A percentile compares a stretch with the other conserved stretches of the same genome.
Evolutionary conservation across 1,140 invertebrate species (phyloP).

Genomic region (Solenopsis fugax): DNA sequence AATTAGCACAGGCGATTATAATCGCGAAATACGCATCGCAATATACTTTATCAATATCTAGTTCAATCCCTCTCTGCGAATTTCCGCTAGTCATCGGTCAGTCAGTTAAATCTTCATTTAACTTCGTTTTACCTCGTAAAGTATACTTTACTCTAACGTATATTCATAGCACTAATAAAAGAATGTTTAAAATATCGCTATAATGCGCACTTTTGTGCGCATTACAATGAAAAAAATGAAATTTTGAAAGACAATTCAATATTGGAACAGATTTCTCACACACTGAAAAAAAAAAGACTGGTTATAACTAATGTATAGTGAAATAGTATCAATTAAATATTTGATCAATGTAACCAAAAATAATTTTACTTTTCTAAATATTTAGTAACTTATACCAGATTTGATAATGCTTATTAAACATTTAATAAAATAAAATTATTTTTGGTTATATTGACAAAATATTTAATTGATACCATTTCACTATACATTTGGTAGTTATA

Average conservation of each 20-base stretch:
- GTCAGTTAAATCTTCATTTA: constrained; percentile 6
- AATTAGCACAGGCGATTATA: constrained; percentile 22
- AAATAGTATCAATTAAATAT: too few relatives aligned
- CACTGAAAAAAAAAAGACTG: too few relatives aligned
- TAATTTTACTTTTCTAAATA: too few relatives aligned
- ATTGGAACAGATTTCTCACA: background rate
- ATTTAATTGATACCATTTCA: too few relatives aligned
- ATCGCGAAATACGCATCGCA: background rate
- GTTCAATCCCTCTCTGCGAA: background rate
- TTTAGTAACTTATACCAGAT: too few relatives aligned
- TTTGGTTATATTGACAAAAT: too few relatives aligned
- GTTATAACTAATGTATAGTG: too few relatives aligned
- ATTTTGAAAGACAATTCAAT: background rate
- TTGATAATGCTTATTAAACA: too few relatives aligned
- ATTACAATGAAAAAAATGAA: background rate
- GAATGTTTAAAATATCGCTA: background rate
- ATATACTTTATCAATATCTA: constrained; percentile 28
- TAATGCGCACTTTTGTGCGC: background rate
- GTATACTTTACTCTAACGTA: background rate
- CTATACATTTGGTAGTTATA: too few relatives aligned
- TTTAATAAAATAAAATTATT: too few relatives aligned
- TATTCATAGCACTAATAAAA: background rate
- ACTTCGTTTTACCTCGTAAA: background rate
- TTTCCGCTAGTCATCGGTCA: background rate
- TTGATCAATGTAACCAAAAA: too few relatives aligned